A percentile compares a stretch with the other conserved stretches of the same genome.
Evolutionary conservation across 2,113 vertebrate species (phyloP).

Genomic region (Drymodes brunneopygia): DNA sequence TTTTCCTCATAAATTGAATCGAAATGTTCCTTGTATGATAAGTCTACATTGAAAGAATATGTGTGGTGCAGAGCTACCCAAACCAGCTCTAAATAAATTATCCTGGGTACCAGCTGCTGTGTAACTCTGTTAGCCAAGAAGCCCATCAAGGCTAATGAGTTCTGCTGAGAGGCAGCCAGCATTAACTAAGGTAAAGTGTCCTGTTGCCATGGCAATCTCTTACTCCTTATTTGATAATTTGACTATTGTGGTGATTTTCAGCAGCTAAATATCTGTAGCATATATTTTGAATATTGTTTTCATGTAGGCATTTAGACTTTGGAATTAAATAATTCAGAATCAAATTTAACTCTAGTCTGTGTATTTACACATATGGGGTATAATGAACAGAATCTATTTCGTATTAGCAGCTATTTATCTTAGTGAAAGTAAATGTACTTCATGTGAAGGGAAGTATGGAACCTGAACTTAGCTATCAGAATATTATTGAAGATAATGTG

Average conservation of each 20-base stretch:
- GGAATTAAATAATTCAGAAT: background rate
- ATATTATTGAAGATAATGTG: background rate
- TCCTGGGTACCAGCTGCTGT: background rate
- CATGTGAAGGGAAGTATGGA: background rate
- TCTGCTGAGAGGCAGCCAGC: background rate
- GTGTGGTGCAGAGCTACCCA: background rate
- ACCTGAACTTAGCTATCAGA: background rate
- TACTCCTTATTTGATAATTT: background rate
- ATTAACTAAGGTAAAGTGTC: background rate
- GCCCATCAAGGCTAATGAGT: background rate
- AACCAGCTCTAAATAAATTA: slow-evolving; percentile 1
- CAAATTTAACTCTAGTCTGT: background rate
- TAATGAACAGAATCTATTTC: background rate
- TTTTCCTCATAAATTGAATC: background rate
- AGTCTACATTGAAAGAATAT: background rate
- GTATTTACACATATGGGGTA: background rate
- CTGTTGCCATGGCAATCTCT: background rate
- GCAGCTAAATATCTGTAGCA: background rate
- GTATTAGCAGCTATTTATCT: background rate
- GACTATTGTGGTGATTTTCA: background rate
- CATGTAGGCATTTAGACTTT: background rate
- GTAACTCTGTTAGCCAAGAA: background rate
- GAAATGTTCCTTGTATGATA: background rate
- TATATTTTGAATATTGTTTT: background rate
- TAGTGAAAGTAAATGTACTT: background rate